Evolutionary conservation across 2,888 invertebrate species (phyloP), one percentile per base, ranked within the genome.

Genomic region (Ommatoiulus sabulosus): DNA sequence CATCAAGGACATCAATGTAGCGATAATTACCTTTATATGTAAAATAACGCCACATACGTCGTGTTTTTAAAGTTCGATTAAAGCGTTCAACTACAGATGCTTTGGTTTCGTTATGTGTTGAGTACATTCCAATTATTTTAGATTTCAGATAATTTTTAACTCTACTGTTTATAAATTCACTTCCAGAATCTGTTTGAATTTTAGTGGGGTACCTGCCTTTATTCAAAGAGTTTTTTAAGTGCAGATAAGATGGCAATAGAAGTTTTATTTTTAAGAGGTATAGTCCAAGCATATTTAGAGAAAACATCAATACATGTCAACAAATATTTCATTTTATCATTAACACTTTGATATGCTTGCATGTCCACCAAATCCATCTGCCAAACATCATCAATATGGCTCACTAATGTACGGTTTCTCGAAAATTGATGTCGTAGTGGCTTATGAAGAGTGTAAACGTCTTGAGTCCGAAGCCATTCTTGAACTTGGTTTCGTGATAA

Each of bases 341-440:
- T 91, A 24, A 87, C 8, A 3, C 52, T 46, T 3, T 85, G 15
- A 12, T 89, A 87, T 0, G 72, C 46, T 52, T 89, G 88, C 88
- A 91, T 87, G 46, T 90, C 91, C 0, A 90, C 91, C 35, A 91
- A 87, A 87, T 91, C 91, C n/a, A 90, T 89, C 87, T 91, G 90
- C 89, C 90, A 90, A 88, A 91, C 90, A 17, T 91, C 90, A 86
- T 91, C 90, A 6, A 91, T 89, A 20, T 89, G 89, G 43, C 84
- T 80, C 2, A 91, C 91, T 20, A 90, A 89, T 1, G 90, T 90
- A 48, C 52, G 44, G 46, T 90, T 90, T 86, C 86, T 6, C 1
- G 44, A 10, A 1, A 46, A 86, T 6, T 43, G n/a, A 15, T 86
- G 48, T 8, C 8, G 24, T 2, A 72, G 3, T 35, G 72, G 72